Base-by-base conservation (phyloP, 2,797 vertebrate species). In the Kryptolebias ocellatus region DNA sequence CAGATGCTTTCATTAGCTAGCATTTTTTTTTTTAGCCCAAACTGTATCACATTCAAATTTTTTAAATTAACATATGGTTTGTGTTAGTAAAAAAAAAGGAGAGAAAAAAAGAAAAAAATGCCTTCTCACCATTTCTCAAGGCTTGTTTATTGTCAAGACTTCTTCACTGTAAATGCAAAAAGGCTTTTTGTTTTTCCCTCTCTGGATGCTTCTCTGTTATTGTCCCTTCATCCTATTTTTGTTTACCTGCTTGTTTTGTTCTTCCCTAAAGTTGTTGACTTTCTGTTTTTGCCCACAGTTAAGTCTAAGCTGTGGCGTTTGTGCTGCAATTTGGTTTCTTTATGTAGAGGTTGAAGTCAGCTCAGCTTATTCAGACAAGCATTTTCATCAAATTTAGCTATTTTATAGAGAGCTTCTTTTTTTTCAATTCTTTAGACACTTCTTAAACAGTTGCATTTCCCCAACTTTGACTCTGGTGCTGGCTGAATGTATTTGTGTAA, bases 1-100 rank as follows among this genome's bases (percentile, higher is more conserved):
- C 68, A 83, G 86, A 83, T 87, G 67, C 83, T 86, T 89, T 89
- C 62, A 70, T 82, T 72, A 53, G 37, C 18, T 63, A 76, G 72
- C 74, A 58, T 79, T 78, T 78, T 42, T 61, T 52, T 63, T 74
- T 51, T 44, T 15, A 50, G 67, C 74, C 46, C 75, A 27, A 60
- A 71, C 74, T 79, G 60, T 77, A 73, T 84, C 54, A 70, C 55
- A 18, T 8, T 42, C 5, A 5, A 16, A 2, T 27, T 78, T 51
- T 79, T 79, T 52, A 76, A 76, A 67, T 27, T 50, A 27, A 27
- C 3, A 27, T 44, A 59, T 67, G 47, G 42, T 24, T 70, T 59
- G 31, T 67, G 57, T 55, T 56, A 18, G 72, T 68, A 66, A 58
- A 60, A 50, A 55, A 64, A 9, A 70, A 62, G 66, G 53, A 60